These are phyloP conservation scores for Magallana ariakensis DNA, from an alignment of 1,140 invertebrate genomes.

Conservation along the genomic window DNA sequence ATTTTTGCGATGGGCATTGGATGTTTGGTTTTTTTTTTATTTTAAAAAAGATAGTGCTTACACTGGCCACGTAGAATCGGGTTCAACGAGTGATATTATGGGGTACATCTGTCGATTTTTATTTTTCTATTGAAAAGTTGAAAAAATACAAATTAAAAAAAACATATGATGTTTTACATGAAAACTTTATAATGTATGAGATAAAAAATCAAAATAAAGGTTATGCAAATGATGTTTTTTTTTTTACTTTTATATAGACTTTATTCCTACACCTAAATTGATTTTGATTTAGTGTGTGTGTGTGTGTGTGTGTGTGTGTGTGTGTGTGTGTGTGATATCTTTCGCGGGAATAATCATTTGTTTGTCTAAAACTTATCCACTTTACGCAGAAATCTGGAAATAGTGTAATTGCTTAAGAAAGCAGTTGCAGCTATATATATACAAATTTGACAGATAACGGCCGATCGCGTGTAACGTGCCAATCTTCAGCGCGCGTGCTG, in stretches of 20 bases:
- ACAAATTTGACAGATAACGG: too few relatives aligned
- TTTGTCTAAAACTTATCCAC: too few relatives aligned
- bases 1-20: conserved; percentile 7
- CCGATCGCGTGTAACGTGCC: neutral
- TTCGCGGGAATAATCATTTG: too few relatives aligned
- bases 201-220: conserved; percentile 23
- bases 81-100: conserved; percentile 20
- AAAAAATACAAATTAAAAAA: neutral
- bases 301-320: too few relatives aligned
- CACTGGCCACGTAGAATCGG: neutral
- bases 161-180: neutral
- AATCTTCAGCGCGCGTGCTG: conserved; percentile 18
- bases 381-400: too few relatives aligned
- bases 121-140: conserved; percentile 6
- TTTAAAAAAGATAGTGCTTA: neutral
- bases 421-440: too few relatives aligned
- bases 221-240: neutral
- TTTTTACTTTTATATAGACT: too few relatives aligned
- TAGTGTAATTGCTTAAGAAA: too few relatives aligned
- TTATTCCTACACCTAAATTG: too few relatives aligned
- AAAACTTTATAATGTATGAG: neutral
- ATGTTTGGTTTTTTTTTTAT: neutral
- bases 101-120: conserved; percentile 13
- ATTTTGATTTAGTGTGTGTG: too few relatives aligned
- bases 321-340: too few relatives aligned